Base-by-base conservation (phyloP, 2,888 invertebrate species). In the Isotomurus palustris region DNA sequence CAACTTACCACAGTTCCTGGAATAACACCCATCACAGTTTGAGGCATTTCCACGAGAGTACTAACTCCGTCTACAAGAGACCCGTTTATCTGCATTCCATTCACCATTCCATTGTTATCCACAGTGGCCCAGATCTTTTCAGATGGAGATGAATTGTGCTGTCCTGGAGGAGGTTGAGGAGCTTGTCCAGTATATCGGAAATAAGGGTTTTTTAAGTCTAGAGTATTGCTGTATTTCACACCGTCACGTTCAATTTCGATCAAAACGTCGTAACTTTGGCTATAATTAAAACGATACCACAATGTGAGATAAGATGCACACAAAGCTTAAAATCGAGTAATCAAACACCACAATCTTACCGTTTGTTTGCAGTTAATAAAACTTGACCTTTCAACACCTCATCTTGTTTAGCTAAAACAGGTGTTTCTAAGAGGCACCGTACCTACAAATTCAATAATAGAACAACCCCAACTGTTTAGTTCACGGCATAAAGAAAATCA, bases 161-260 rank as follows among this genome's bases (percentile, higher is more conserved):
- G 86, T 12, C 95, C 93, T 1, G 95, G 95, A 6, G 95, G 95
- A 0, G 94, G 89, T 54, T 88, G 86, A 1, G 90, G 89, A 0
- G 94, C 90, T 25, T 91, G 90, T 21, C 93, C 94, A 2, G 93
- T 92, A 74, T 94, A 95, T 74, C 96, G 85, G 77, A 97, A 97
- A 82, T 94, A 96, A 0, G 97, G 96, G 78, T 97, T 97, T 80
- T 97, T 97, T 72, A 99, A 80, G 77, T 99, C 97, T 73, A 99
- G 81, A 17, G 91, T 91, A 76, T 97, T 97, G 64, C 84, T 85
- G 36, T 92, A 90, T 61, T 86, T 84, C 19, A 78, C 76, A 36
- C 94, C 94, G 75, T 94, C 93, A 61, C 95, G 82, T 70, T 84
- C 84, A 69, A 97, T 78, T 72, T 94, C 93, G 75, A 99, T 95